These are phyloP conservation scores for Moxostoma hubbsi DNA, from an alignment of 2,797 vertebrate genomes.

Conservation along the genomic window DNA sequence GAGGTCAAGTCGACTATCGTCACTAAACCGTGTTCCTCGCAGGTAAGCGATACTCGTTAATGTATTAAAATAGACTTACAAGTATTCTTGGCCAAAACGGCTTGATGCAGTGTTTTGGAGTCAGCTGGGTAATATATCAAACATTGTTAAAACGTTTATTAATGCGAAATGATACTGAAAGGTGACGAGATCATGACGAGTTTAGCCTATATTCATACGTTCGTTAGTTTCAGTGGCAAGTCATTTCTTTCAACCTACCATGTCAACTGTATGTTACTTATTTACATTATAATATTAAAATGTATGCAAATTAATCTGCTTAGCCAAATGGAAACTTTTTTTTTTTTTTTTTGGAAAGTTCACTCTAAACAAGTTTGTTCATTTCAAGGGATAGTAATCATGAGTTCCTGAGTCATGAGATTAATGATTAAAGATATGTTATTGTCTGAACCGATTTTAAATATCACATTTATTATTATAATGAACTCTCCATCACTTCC, in stretches of 20 bases:
- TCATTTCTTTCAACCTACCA: not conserved
- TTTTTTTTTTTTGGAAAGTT: not conserved
- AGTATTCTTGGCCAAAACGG: too few species aligned
- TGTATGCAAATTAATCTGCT: not conserved
- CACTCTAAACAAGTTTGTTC: not conserved
- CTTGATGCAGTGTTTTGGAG: too few species aligned
- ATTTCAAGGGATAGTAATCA: not conserved
- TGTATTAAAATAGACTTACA: too few species aligned
- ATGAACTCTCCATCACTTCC: too few species aligned
- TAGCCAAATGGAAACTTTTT: not conserved
- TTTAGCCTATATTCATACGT: too few species aligned
- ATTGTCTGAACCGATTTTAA: not conserved
- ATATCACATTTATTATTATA: too few species aligned
- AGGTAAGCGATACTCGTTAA: conserved; percentile 3
- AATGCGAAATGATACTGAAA: too few species aligned
- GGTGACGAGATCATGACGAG: too few species aligned
- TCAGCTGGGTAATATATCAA: too few species aligned
- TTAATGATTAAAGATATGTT: not conserved
- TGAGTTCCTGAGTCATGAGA: not conserved
- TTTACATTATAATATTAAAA: not conserved
- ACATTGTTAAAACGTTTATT: too few species aligned
- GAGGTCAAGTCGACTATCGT: not conserved
- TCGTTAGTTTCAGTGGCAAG: too few species aligned
- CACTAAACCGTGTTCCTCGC: not conserved
- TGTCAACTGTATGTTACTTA: not conserved